A percentile compares a stretch with the other conserved stretches of the same genome.
Conservation (phyloP, 2,888 invertebrate genomes). For the Rhagonycha lutea region DNA sequence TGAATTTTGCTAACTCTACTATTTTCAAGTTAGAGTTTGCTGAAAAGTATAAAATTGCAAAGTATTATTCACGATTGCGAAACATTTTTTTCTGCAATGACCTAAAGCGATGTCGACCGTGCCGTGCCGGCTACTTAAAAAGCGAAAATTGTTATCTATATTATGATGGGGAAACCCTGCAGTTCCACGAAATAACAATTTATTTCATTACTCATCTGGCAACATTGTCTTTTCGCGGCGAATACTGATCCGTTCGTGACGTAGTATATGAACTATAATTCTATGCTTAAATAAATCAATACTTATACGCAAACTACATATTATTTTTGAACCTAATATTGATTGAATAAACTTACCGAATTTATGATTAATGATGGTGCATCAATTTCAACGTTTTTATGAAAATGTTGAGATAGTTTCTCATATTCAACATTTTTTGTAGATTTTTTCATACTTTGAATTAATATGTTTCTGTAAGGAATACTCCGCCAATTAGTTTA, state of each 20-base stretch:
- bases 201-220: not conserved
- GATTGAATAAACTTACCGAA: slow-evolving; percentile 38
- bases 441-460: slow-evolving; percentile 48
- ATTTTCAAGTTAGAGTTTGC: too few species aligned
- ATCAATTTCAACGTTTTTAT: slow-evolving; percentile 44
- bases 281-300: not conserved
- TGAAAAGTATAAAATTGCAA: too few species aligned
- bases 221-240: not conserved
- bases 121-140: not conserved
- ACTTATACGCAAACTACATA: not conserved
- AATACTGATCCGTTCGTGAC: not conserved
- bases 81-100: not conserved
- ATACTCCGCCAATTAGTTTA: not conserved
- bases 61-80: too few species aligned
- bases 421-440: slow-evolving; percentile 52
- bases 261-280: not conserved
- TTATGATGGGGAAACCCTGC: not conserved
- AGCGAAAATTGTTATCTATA: not conserved
- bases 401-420: slow-evolving; percentile 50
- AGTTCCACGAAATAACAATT: not conserved
- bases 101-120: not conserved
- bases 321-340: not conserved
- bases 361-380: slow-evolving; percentile 37
- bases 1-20: too few species aligned
- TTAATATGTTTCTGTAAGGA: not conserved